These are phyloP conservation scores for Drosophila willistoni DNA, from an alignment of 1,140 invertebrate genomes.

Conservation along the genomic window DNA sequence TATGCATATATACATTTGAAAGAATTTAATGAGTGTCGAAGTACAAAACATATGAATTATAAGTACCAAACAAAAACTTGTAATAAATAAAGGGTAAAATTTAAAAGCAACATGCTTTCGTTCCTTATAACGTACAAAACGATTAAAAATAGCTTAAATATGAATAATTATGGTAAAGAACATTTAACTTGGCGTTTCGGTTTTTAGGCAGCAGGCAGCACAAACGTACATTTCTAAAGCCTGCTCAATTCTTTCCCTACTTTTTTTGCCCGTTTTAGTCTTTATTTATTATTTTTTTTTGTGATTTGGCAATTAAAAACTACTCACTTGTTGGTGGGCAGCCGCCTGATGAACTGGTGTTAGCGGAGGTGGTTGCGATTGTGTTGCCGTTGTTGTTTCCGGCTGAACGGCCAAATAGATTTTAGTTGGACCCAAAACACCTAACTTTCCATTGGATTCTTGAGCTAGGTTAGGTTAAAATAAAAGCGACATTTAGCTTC, in stretches of 20 bases:
- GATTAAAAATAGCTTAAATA: constrained; percentile 60
- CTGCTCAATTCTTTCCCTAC: constrained; percentile 22
- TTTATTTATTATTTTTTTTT: constrained; percentile 1
- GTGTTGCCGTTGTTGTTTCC: constrained; percentile 57
- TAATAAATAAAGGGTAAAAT: constrained; percentile 53
- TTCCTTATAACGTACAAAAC: constrained; percentile 18
- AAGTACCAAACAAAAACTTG: constrained; percentile 56
- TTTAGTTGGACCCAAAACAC: constrained; percentile 92
- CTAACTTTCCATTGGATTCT: constrained; percentile 91
- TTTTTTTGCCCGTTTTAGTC: background rate
- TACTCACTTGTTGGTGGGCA: constrained; percentile 83
- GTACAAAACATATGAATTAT: constrained; percentile 47
- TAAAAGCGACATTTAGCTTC: background rate
- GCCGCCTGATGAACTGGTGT: constrained; percentile 83
- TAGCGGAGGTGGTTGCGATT: constrained; percentile 84
- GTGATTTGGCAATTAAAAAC: constrained; percentile 72
- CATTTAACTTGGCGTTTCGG: constrained; percentile 34
- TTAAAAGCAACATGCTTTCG: constrained; percentile 63
- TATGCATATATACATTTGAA: constrained; percentile 33
- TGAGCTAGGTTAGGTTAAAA: constrained; percentile 86
- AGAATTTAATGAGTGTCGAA: constrained; percentile 17
- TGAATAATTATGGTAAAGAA: constrained; percentile 29
- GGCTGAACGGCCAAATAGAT: constrained; percentile 93
- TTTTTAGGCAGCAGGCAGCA: constrained; percentile 20
- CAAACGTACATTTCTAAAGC: constrained; percentile 21